Percentiles rank a stretch among this genome's conserved stretches.
Conservation (phyloP, 2,113 vertebrate genomes). For the Scortum barcoo region DNA sequence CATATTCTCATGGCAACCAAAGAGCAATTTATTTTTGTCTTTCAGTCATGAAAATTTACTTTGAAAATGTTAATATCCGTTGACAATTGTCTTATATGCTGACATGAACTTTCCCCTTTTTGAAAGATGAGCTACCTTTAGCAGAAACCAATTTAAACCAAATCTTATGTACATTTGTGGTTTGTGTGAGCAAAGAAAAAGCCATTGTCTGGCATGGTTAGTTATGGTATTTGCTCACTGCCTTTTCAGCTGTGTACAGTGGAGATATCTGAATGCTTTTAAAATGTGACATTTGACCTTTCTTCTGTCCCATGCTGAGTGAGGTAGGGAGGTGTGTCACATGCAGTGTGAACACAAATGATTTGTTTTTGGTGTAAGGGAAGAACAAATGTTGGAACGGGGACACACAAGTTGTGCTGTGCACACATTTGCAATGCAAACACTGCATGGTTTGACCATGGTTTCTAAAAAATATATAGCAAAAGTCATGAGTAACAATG, state of each 20-base stretch:
- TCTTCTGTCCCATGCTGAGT: not conserved
- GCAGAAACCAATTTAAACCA: not conserved
- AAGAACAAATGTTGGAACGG: not conserved
- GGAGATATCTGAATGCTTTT: constrained; percentile 8
- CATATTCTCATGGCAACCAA: not conserved
- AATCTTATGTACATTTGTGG: not conserved
- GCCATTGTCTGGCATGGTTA: not conserved
- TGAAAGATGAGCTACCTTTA: not conserved
- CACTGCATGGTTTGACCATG: not conserved
- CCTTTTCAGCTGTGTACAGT: not conserved
- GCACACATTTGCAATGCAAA: constrained; percentile 24
- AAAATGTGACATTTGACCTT: constrained; percentile 26
- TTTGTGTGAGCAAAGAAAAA: not conserved
- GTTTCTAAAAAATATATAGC: not conserved
- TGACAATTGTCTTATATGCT: not conserved
- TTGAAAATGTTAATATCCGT: not conserved
- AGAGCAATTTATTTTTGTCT: not conserved
- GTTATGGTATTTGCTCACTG: not conserved
- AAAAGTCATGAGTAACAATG: not conserved
- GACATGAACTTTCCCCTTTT: not conserved
- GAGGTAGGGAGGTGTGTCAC: not conserved
- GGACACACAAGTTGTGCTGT: not conserved
- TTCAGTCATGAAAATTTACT: not conserved
- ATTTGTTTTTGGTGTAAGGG: not conserved
- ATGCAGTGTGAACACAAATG: not conserved